Conservation (phyloP, 2,113 vertebrate genomes). For the Illadopsis cleaveri region DNA sequence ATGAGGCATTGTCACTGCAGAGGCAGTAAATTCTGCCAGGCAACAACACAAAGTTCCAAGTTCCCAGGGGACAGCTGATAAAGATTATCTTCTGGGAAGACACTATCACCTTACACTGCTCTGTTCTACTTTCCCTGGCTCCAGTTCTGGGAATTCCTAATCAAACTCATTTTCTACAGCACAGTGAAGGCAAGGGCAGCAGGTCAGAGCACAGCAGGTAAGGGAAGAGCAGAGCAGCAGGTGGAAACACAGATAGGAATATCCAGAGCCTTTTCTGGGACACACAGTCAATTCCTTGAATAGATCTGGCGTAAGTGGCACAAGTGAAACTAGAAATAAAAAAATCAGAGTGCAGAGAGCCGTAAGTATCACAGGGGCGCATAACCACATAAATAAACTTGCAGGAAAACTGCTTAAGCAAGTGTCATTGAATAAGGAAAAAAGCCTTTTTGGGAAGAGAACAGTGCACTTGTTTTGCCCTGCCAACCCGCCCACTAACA, state of each 20-base stretch:
- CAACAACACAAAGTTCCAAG: not conserved
- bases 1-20: not conserved
- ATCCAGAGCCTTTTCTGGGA: conserved; percentile 22
- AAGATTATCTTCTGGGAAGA: not conserved
- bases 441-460: not conserved
- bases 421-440: not conserved
- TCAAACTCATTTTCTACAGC: not conserved
- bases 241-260: not conserved
- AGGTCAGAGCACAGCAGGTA: conserved; percentile 29
- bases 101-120: not conserved
- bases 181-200: not conserved
- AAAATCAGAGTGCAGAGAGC: not conserved
- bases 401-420: not conserved
- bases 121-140: not conserved
- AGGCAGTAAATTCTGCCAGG: not conserved
- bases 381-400: not conserved
- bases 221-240: not conserved
- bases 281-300: not conserved
- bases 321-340: not conserved
- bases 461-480: not conserved
- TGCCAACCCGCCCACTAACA: not conserved
- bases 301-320: not conserved
- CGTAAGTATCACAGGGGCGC: not conserved
- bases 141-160: not conserved
- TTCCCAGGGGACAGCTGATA: not conserved